These are phyloP conservation scores for Sporophila hypoxantha DNA, from an alignment of 2,113 vertebrate genomes.

Conservation along the genomic window DNA sequence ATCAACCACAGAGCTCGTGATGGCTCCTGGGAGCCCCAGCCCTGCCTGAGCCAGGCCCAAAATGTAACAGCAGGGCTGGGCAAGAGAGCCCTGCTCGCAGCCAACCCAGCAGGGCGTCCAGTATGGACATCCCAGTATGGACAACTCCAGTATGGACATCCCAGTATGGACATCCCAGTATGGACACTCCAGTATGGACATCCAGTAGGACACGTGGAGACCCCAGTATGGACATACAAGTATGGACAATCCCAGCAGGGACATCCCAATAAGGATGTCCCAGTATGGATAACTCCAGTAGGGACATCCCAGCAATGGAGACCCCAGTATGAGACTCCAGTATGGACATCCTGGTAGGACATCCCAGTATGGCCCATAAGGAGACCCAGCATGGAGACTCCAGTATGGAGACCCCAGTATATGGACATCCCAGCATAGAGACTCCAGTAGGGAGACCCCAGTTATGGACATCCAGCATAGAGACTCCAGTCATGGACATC, in stretches of 20 bases:
- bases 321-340: neutral
- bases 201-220: accelerated
- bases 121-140: too few relatives aligned
- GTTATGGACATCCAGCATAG: too few relatives aligned
- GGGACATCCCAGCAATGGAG: accelerated
- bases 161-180: accelerated
- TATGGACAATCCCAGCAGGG: accelerated
- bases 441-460: too few relatives aligned
- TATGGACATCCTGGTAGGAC: neutral
- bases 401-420: too few relatives aligned
- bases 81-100: neutral
- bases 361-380: too few relatives aligned
- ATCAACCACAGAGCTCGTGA: neutral
- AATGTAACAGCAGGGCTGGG: neutral
- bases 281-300: neutral
- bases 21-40: neutral
- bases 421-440: too few relatives aligned
- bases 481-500: too few relatives aligned
- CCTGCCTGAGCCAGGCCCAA: neutral
- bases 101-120: accelerated
- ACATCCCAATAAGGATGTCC: accelerated
- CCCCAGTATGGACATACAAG: accelerated
- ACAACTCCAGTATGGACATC: accelerated
- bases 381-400: too few relatives aligned
- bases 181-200: neutral